phyloP scores from a whole-genome alignment of 2,113 vertebrate species.

The Apodemus sylvaticus region DNA sequence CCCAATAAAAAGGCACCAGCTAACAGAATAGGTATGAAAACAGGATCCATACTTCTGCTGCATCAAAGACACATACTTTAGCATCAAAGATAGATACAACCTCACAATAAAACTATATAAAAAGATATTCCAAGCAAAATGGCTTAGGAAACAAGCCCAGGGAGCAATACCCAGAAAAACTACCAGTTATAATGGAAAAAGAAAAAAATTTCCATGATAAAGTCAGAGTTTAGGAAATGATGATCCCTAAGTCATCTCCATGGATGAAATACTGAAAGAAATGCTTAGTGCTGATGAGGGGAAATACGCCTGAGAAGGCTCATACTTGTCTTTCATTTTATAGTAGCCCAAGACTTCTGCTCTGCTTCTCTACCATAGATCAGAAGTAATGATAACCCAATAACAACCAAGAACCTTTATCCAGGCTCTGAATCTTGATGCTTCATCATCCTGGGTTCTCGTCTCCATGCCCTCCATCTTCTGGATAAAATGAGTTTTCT shows the following conservation, averaged over 20 bases:
- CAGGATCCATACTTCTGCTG: no score
- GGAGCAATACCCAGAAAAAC: not conserved
- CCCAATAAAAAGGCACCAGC: no score
- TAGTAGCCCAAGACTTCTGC: not conserved
- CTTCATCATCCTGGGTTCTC: accelerated
- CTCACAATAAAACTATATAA: not conserved
- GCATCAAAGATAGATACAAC: not conserved
- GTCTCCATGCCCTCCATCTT: not conserved
- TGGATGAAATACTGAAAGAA: not conserved
- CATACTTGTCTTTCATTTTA: not conserved
- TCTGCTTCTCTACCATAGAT: not conserved
- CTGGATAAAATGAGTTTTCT: not conserved
- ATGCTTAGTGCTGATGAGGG: not conserved
- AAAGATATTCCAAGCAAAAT: no score
- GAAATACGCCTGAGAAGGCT: not conserved
- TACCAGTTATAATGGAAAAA: not conserved
- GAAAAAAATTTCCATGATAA: not conserved
- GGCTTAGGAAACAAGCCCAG: not conserved
- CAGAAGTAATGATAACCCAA: not conserved
- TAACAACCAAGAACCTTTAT: not conserved
- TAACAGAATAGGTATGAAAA: no score
- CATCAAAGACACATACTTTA: not conserved
- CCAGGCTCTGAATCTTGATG: not conserved
- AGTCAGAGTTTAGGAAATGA: not conserved
- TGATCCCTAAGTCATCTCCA: not conserved